Conservation (phyloP, 2,888 invertebrate species). For the Stramonita haemastoma region DNA sequence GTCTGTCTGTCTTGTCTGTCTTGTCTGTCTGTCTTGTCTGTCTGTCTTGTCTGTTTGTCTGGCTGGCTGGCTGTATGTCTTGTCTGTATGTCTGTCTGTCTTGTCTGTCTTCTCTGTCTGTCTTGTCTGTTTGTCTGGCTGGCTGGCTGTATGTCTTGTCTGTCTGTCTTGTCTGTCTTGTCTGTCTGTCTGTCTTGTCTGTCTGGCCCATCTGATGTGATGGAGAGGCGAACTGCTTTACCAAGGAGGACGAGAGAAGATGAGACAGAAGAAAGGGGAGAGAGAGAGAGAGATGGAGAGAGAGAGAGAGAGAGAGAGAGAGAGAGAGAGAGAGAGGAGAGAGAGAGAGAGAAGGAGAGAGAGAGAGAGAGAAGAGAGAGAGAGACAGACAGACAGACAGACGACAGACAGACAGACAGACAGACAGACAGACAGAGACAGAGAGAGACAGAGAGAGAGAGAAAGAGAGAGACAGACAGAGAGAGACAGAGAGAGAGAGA, state of each 20-base stretch:
- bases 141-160: no score
- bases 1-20: no score
- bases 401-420: neutral
- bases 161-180: no score
- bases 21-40: no score
- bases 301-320: neutral
- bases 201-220: no score
- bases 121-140: no score
- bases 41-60: no score
- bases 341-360: neutral
- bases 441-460: conserved; percentile 33
- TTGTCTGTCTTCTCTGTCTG: no score
- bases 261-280: neutral
- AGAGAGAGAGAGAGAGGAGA: neutral
- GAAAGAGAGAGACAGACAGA: neutral
- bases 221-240: no score
- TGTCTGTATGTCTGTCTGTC: no score
- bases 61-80: no score
- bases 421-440: conserved; percentile 21
- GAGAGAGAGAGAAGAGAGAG: neutral
- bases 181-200: no score
- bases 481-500: neutral
- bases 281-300: neutral
- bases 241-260: neutral
- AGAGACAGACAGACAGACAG: neutral